Base-by-base conservation (phyloP, 2,797 vertebrate species). In the Thamnophis elegans region DNA sequence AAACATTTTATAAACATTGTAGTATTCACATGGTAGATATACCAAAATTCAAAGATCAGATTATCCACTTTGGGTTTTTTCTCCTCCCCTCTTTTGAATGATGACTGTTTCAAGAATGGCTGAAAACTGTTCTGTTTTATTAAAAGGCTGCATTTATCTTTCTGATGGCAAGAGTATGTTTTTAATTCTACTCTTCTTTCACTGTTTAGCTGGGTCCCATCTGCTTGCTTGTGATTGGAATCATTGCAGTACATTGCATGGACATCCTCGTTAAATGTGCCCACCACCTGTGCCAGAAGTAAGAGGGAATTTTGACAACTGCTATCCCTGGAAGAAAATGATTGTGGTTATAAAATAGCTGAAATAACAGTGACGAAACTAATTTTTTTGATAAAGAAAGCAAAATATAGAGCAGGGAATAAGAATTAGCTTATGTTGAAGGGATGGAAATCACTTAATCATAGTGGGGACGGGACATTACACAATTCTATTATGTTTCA, bases 231-330 rank as follows among this genome's bases (percentile, higher is more conserved):
- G 95, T 97, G 78, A 99, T 99, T 96, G 99, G 99, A 6, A 16
- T 99, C 6, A 97, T 99, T 13, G 99, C 99, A 0, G 97, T 99
- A 82, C 99, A 99, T 96, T 99, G 99, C 94, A 99, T 99, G 99
- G 96, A 96, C 91, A 95, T 99, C 94, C 98, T 99, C 95, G 99
- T 99, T 53, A 98, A 98, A 89, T 99, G 99, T 0, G 98, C 99
- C 12, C 98, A 98, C 94, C 98, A 99, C 96, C 98, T 99, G 95
- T 99, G 98, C 95, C 93, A 54, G 92, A 99, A 98, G 99, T 99
- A 96, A 98, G 98, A 87, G 91, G 42, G 86, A 47, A 25, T 16
- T 58, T 1, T 28, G 22, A 54, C 22, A 11, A 28, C 32, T 65
- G 51, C 18, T 65, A 32, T 88, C n/a, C 12, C n/a, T 59, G 16